A percentile compares a stretch with the other conserved stretches of the same genome.
phyloP scores from a whole-genome alignment of 2,113 vertebrate species.

The Gasterosteus nipponicus region DNA sequence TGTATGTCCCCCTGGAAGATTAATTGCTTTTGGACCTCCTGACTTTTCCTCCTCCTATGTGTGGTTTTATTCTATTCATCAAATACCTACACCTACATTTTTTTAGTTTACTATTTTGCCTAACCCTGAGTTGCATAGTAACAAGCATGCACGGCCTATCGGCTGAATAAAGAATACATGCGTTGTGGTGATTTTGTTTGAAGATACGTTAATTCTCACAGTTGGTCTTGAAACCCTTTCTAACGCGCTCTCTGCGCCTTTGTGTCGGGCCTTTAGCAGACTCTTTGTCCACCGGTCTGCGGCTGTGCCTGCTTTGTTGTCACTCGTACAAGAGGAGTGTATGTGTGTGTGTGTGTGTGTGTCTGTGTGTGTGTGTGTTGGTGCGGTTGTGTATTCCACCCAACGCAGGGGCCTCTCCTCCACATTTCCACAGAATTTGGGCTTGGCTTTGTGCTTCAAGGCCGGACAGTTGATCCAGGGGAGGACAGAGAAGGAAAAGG shows the following conservation, averaged over 20 bases:
- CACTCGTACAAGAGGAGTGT: constrained; percentile 46
- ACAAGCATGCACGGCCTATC: not conserved
- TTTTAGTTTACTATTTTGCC: not conserved
- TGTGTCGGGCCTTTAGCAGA: constrained; percentile 55
- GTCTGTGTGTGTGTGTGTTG: constrained; percentile 17
- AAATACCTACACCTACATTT: not conserved
- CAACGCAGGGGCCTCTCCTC: constrained; percentile 64
- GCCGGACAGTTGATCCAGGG: constrained; percentile 75
- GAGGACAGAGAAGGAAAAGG: constrained; percentile 71
- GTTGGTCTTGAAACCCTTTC: constrained; percentile 39
- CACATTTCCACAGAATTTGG: constrained; percentile 71
- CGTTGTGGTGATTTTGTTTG: constrained; percentile 9
- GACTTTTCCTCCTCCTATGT: constrained; percentile 9
- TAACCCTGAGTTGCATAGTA: not conserved
- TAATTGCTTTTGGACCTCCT: not conserved
- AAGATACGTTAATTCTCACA: constrained; percentile 51
- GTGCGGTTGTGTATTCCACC: constrained; percentile 19
- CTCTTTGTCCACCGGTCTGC: constrained; percentile 61
- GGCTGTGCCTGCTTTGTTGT: constrained; percentile 63
- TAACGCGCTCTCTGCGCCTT: constrained; percentile 57
- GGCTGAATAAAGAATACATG: constrained; percentile 22
- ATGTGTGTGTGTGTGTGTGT: constrained; percentile 24
- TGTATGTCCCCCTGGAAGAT: not conserved
- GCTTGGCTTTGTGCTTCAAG: constrained; percentile 73
- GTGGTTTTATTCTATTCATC: not conserved